Base-by-base conservation (phyloP, 2,888 invertebrate genomes). In the Anagyrus pseudococci region DNA sequence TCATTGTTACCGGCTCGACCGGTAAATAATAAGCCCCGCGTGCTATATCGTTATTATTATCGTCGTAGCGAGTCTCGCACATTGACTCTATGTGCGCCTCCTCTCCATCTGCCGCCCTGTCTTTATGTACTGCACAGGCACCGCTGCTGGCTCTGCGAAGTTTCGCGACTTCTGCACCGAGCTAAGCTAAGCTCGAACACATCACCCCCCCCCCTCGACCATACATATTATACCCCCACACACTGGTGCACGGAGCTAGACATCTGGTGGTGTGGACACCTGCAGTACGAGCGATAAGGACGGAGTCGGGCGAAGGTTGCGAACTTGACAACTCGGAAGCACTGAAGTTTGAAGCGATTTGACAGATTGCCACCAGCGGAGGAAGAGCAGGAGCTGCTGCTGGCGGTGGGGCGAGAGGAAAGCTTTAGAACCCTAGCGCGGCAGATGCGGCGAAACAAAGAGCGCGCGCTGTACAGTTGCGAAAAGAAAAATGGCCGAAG, bases 11-110 rank as follows among this genome's bases (percentile, higher is more conserved):
- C 67, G 71, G 67, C 71, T 37, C 4, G 2, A 71, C 71, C 72
- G 70, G 72, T 75, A 74, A 75, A 75, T 75, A 76, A 75, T 73
- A 72, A 72, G 33, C 33, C 10, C 15, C 33, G 8, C n/a, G n/a
- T n/a, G n/a, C n/a, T n/a, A n/a, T n/a, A 74, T 72, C 62, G 70
- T 68, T 67, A 68, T 72, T 71, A 73, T 75, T 75, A 76, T 75
- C 75, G 37, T 56, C 37, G 48, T 37, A 15, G 23, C 41, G 4
- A 19, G 13, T 22, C 23, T 20, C 55, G 19, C 46, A 4, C 25
- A n/a, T n/a, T n/a, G n/a, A n/a, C n/a, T n/a, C n/a, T n/a, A 40
- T 8, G 23, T 40, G 10, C 10, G 1, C 13, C 55, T 22, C 4
- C 46, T 20, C 17, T 10, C 46, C 23, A n/a, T 13, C 4, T 55